Percentiles rank a stretch among this genome's conserved stretches.
These are phyloP conservation scores for Knipowitschia caucasica DNA, from an alignment of 2,797 vertebrate species.

Conservation along the genomic window DNA sequence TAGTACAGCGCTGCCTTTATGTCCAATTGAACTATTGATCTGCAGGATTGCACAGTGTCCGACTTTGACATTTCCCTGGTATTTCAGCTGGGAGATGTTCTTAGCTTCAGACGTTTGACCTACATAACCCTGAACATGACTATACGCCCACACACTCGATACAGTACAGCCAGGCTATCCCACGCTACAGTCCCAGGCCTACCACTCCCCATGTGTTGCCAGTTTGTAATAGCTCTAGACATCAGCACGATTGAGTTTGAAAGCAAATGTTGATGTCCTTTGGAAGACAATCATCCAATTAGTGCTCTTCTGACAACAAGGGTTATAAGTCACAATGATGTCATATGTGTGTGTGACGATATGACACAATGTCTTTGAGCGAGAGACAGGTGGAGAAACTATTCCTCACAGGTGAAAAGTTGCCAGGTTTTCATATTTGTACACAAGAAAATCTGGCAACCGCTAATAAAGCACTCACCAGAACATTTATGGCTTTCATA, in stretches of 20 bases:
- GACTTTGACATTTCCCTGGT: conserved; percentile 68
- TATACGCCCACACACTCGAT: conserved; percentile 26
- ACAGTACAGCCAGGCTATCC: conserved; percentile 12
- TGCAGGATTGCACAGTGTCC: conserved; percentile 47
- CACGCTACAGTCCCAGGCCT: conserved; percentile 20
- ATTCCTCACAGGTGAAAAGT: conserved; percentile 40
- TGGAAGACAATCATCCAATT: conserved; percentile 75
- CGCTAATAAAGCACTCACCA: conserved; percentile 78
- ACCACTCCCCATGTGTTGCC: conserved; percentile 44
- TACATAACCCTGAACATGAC: conserved; percentile 59
- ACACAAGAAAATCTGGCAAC: conserved; percentile 55
- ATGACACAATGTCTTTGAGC: conserved; percentile 54
- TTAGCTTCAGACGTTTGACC: conserved; percentile 63
- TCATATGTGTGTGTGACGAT: conserved; percentile 76
- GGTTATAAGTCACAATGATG: conserved; percentile 74
- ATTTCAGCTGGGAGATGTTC: conserved; percentile 63
- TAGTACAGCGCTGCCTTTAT: conserved; percentile 41
- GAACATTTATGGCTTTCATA: conserved; percentile 85
- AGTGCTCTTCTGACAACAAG: conserved; percentile 57
- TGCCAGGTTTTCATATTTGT: conserved; percentile 31
- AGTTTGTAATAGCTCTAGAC: conserved; percentile 70
- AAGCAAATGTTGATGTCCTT: conserved; percentile 73
- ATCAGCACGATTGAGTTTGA: conserved; percentile 75
- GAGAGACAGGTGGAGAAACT: conserved; percentile 9
- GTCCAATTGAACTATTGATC: conserved; percentile 69